Conservation (phyloP, 2,113 vertebrate genomes). For the Peromyscus maniculatus region DNA sequence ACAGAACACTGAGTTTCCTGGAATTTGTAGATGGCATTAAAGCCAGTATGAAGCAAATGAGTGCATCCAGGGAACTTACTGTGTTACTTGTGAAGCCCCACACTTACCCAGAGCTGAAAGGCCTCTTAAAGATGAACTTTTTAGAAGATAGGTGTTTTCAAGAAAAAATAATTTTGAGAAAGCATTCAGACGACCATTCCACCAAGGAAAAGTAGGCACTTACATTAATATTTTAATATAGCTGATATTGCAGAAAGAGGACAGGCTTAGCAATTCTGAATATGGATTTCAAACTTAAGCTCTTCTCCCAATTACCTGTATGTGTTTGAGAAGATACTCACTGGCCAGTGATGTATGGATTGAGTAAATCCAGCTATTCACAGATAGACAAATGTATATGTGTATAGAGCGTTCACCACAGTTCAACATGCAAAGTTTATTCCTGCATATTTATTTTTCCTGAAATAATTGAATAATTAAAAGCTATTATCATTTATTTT, state of each 20-base stretch:
- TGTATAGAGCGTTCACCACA: background rate
- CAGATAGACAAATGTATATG: background rate
- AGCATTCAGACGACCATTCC: background rate
- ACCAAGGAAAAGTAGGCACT: slow-evolving; percentile 5
- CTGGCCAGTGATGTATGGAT: background rate
- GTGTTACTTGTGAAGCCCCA: background rate
- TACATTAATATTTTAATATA: slow-evolving; percentile 26
- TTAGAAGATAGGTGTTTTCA: slow-evolving; percentile 41
- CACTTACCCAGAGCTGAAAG: slow-evolving; percentile 5
- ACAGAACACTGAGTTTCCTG: background rate
- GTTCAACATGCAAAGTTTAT: background rate
- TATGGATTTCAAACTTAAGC: slow-evolving; percentile 3
- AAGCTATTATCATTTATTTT: background rate
- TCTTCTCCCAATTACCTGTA: background rate
- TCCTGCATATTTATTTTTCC: background rate
- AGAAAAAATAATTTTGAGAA: slow-evolving; percentile 57
- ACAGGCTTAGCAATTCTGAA: slow-evolving; percentile 9
- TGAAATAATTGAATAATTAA: background rate
- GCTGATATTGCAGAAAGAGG: background rate
- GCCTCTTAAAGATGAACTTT: slow-evolving; percentile 12
- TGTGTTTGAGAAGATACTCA: slow-evolving; percentile 5
- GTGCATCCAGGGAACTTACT: background rate
- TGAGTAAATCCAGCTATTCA: background rate
- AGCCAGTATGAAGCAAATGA: background rate
- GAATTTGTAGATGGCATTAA: slow-evolving; percentile 32